These are phyloP conservation scores for Coregonus sp. DNA, from an alignment of 2,797 vertebrate genomes.

Conservation along the genomic window DNA sequence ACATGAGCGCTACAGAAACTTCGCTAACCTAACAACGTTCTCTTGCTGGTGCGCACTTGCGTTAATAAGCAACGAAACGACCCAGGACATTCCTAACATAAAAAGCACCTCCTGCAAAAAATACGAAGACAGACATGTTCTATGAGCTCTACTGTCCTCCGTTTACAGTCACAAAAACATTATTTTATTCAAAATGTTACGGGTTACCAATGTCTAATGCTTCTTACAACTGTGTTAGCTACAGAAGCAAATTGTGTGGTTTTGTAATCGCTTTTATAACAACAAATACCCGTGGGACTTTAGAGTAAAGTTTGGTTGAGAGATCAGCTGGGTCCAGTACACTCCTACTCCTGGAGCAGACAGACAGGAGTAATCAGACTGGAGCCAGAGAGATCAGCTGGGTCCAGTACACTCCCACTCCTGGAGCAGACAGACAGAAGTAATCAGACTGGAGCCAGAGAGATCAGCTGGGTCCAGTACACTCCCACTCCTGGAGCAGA, in stretches of 20 bases:
- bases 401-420: not conserved
- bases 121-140: constrained; percentile 3
- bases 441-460: not conserved
- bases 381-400: not conserved
- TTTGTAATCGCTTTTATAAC: not conserved
- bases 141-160: not conserved
- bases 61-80: constrained; percentile 24
- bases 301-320: not conserved
- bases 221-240: not conserved
- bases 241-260: not conserved
- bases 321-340: not conserved
- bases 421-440: not conserved
- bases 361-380: not conserved
- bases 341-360: not conserved
- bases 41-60: not conserved
- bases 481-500: not conserved
- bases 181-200: not conserved
- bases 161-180: not conserved
- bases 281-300: not conserved
- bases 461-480: not conserved
- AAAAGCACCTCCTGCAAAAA: constrained; percentile 12
- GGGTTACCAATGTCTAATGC: not conserved
- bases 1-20: constrained; percentile 10
- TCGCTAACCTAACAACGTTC: constrained; percentile 4
- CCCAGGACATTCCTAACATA: constrained; percentile 27